Conservation (phyloP, 2,113 vertebrate genomes). For the Thunnus thynnus region DNA sequence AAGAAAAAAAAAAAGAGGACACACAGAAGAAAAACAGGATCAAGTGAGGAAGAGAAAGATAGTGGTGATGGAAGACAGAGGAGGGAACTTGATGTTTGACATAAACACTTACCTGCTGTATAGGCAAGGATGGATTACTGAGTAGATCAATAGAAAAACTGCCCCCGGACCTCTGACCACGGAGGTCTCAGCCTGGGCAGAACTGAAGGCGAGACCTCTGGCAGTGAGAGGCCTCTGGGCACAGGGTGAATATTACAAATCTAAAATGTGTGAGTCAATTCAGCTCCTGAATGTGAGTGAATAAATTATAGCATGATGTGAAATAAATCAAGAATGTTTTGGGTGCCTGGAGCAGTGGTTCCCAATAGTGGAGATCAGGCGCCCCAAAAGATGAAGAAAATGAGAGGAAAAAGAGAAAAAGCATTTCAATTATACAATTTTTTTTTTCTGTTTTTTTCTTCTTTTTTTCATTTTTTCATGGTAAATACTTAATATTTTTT, state of each 20-base stretch:
- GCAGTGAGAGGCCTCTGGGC: slow-evolving; percentile 6
- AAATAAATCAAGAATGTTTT: slow-evolving; percentile 27
- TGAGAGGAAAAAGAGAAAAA: slow-evolving; percentile 12
- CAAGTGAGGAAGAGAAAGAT: background rate
- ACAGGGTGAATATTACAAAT: slow-evolving; percentile 23
- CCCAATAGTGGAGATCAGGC: slow-evolving; percentile 10
- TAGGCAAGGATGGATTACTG: slow-evolving; percentile 17
- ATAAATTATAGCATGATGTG: slow-evolving; percentile 48
- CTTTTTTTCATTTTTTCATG: background rate
- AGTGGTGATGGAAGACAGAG: background rate
- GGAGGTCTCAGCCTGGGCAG: slow-evolving; percentile 6
- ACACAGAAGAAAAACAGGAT: background rate
- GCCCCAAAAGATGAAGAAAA: background rate
- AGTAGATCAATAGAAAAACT: slow-evolving; percentile 37
- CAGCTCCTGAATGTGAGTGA: slow-evolving; percentile 41
- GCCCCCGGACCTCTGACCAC: slow-evolving; percentile 35
- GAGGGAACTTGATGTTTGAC: slow-evolving; percentile 4
- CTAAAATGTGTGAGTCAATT: slow-evolving; percentile 36
- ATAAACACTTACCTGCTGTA: no score
- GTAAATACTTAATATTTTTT: background rate
- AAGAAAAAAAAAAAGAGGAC: background rate
- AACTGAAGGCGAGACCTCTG: slow-evolving; percentile 28
- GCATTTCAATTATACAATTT: slow-evolving; percentile 1
- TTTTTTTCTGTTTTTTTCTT: background rate
- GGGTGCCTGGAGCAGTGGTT: slow-evolving; percentile 26